These are phyloP conservation scores for Halichoeres trimaculatus DNA, from an alignment of 2,113 vertebrate species.

Conservation along the genomic window DNA sequence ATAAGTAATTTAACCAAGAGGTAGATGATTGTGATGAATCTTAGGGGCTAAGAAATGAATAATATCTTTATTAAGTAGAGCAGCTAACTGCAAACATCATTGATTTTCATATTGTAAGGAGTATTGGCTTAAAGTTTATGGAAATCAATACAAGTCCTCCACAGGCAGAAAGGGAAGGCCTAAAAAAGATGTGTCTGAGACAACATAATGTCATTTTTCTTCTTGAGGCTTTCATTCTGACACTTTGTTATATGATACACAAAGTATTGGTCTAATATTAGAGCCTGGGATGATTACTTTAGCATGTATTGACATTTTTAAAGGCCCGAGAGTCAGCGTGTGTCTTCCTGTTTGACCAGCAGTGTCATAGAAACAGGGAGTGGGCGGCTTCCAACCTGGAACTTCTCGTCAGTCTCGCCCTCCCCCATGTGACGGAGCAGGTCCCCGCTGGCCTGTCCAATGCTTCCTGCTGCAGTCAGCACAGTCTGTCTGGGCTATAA, in stretches of 20 bases:
- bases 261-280: constrained; percentile 47
- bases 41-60: constrained; percentile 2
- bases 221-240: constrained; percentile 20
- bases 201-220: background rate
- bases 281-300: constrained; percentile 42
- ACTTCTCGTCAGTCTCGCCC: constrained; percentile 96
- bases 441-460: constrained; percentile 97
- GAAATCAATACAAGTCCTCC: background rate
- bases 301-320: constrained; percentile 49
- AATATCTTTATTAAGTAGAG: constrained; percentile 8
- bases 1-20: background rate
- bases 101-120: constrained; percentile 3
- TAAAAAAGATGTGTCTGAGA: constrained; percentile 7
- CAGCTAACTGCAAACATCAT: constrained; percentile 8
- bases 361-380: constrained; percentile 68
- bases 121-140: constrained; percentile 11
- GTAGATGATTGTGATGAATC: background rate
- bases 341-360: constrained; percentile 73
- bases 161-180: background rate
- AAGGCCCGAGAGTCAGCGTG: constrained; percentile 32
- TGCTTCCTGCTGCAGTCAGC: constrained; percentile 96
- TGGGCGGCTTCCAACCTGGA: constrained; percentile 87
- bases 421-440: constrained; percentile 98
- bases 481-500: constrained; percentile 97
- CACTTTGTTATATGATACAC: constrained; percentile 19